Base-by-base conservation (phyloP, 2,797 vertebrate genomes). In the Garrulus glandarius region DNA sequence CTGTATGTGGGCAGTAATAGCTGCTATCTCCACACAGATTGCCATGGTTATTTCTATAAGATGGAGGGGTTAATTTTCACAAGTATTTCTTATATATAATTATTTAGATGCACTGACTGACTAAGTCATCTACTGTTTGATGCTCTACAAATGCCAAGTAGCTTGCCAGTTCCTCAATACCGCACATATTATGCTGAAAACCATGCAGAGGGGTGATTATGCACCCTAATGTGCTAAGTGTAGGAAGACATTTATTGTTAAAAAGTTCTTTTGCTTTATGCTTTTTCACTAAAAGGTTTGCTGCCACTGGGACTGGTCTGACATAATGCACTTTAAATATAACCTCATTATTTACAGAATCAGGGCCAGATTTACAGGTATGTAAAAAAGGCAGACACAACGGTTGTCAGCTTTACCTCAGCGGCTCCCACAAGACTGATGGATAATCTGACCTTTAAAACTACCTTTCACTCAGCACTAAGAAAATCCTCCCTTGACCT, bases 21-120 rank as follows among this genome's bases (percentile, higher is more conserved):
- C 86, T 80, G 80, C 96, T 96, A 94, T 95, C 95, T 95, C 74
- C 84, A 74, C 74, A 79, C 85, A 84, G 80, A 95, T 70, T 93
- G 93, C 81, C 92, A 76, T 34, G 78, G 92, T 93, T 96, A 94
- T 96, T 95, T 82, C 92, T 74, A 0, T 46, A 87, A 94, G 77
- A 97, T 82, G 80, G 84, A 95, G 88, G 93, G 88, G 49, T 97
- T 93, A 93, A 93, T 91, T 96, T 85, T 94, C 91, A 89, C 75
- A 87, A 95, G 90, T 56, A 79, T 91, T 97, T 84, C 96, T 96
- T 74, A 67, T 63, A 70, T 92, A 14, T 91, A 92, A 96, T 95
- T 96, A 94, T 77, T 93, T 71, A 60, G 86, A 87, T 80, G 86
- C 70, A 72, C 41, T 13, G 90, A 70, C 37, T 13, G 90, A 84